Evolutionary conservation across 2,113 vertebrate genomes (phyloP).

Genomic region (Campylomormyrus tamandua): DNA sequence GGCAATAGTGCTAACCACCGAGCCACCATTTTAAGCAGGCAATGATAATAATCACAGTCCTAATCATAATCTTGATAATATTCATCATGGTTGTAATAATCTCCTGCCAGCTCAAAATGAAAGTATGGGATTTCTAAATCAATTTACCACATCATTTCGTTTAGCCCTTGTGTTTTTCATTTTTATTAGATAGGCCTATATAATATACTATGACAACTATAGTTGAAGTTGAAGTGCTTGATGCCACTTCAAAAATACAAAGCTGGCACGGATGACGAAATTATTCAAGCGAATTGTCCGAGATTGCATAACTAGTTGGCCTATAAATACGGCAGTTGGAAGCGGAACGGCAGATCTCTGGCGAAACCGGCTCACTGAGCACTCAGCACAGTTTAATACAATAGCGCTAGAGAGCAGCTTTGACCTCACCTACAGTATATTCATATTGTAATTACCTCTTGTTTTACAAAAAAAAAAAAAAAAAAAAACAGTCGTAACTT

Average conservation of each 20-base stretch:
- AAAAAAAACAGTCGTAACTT: background rate
- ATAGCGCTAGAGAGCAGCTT: background rate
- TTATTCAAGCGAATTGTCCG: constrained; percentile 17
- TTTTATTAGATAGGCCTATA: background rate
- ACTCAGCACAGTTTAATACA: background rate
- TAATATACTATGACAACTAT: background rate
- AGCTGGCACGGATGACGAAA: background rate
- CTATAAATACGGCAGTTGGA: constrained; percentile 29
- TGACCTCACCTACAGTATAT: background rate
- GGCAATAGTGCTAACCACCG: background rate
- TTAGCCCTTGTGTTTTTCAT: background rate
- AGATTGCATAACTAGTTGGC: background rate
- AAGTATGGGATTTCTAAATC: background rate
- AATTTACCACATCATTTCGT: background rate
- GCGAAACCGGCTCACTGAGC: background rate
- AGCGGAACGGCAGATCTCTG: background rate
- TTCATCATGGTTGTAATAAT: background rate
- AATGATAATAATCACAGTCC: background rate
- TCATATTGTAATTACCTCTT: background rate
- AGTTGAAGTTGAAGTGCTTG: background rate
- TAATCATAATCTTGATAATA: background rate
- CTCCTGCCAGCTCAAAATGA: background rate
- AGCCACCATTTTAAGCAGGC: background rate
- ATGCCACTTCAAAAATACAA: background rate
- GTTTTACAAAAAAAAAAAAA: background rate